These are phyloP conservation scores for Rhegmatorhina hoffmannsi DNA, from an alignment of 2,113 vertebrate genomes.

Conservation along the genomic window DNA sequence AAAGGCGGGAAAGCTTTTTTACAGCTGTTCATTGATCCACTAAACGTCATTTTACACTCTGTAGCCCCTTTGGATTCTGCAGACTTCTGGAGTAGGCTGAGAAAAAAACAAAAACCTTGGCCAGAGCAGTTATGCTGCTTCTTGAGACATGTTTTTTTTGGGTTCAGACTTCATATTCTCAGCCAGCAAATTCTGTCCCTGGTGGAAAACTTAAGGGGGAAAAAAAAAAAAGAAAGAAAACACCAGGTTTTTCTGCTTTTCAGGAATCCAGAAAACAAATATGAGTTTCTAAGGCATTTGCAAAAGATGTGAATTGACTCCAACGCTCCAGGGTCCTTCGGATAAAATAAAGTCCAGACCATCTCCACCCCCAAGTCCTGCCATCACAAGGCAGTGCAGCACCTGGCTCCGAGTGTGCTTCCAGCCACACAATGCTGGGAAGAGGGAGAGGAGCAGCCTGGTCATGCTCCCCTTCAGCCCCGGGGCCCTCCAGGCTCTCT, in stretches of 20 bases:
- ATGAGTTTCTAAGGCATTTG: not conserved
- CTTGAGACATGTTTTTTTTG: conserved; percentile 45
- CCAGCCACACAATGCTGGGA: accelerated
- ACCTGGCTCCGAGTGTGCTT: accelerated
- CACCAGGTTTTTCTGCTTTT: conserved; percentile 16
- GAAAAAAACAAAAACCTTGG: not conserved
- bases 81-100: conserved; percentile 24
- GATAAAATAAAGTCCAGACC: not conserved
- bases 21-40: conserved; percentile 34
- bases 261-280: conserved; percentile 12
- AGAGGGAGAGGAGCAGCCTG: not conserved
- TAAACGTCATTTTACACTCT: not conserved
- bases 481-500: not conserved
- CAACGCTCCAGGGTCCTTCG: not conserved
- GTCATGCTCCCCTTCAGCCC: accelerated
- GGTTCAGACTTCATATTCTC: not conserved
- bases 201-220: not conserved
- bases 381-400: not conserved
- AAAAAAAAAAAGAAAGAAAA: not conserved
- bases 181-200: conserved; percentile 7
- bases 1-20: conserved; percentile 44
- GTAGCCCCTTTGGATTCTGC: not conserved
- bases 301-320: not conserved
- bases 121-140: not conserved
- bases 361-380: accelerated